These are phyloP conservation scores for Drosophila bocki DNA, from an alignment of 1,140 invertebrate species.

Conservation along the genomic window DNA sequence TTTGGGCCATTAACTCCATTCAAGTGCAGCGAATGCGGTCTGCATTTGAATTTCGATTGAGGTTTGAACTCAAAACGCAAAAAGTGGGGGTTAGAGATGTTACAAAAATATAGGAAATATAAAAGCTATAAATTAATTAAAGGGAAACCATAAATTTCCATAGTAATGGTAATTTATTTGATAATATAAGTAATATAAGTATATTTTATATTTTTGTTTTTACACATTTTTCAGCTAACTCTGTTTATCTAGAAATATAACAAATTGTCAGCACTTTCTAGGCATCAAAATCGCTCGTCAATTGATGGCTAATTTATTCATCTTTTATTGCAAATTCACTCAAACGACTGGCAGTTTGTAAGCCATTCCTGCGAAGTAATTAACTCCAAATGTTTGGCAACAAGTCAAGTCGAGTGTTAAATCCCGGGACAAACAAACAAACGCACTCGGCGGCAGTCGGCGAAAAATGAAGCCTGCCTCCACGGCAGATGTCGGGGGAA, in stretches of 20 bases:
- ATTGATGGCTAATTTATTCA: constrained; percentile 32
- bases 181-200: not conserved
- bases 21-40: constrained; percentile 9
- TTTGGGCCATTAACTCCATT: constrained; percentile 19
- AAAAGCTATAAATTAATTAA: not conserved
- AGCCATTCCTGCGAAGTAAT: constrained; percentile 34
- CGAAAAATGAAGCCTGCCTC: constrained; percentile 3
- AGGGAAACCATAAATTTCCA: not conserved
- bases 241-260: not conserved
- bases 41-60: constrained; percentile 1
- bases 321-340: constrained; percentile 30
- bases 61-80: not conserved
- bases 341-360: constrained; percentile 5
- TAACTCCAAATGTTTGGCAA: constrained; percentile 35
- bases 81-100: not conserved
- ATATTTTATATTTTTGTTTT: not conserved
- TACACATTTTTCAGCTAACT: not conserved
- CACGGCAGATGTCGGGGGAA: constrained; percentile 3
- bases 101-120: not conserved
- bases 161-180: not conserved
- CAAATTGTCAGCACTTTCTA: not conserved
- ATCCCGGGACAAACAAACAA: constrained; percentile 26
- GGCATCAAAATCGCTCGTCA: not conserved
- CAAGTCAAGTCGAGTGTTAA: constrained; percentile 53
- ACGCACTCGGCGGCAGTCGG: constrained; percentile 3